Base-by-base conservation (phyloP, 2,113 vertebrate species). In the Vombatus ursinus region DNA sequence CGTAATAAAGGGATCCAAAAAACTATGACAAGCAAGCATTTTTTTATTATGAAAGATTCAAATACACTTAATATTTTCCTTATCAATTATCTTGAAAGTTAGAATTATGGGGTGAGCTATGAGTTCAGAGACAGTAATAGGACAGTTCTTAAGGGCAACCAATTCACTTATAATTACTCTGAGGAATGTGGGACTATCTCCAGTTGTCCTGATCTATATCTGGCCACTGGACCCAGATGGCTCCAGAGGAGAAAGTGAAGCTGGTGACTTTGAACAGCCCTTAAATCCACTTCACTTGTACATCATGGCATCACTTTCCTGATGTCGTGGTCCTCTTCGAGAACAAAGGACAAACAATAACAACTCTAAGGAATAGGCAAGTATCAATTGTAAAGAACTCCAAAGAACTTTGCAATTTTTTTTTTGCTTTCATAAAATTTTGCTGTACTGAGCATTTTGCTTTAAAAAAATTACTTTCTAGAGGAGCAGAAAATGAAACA, bases 21-120 rank as follows among this genome's bases (percentile, higher is more conserved):
- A 92, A 48, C 3, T 89, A 77, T 19, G 1, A 19, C 53, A 93
- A 89, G 44, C 90, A 96, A 96, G 95, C 37, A 28, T 92, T 4
- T 92, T 54, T 50, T 93, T 95, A 28, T 95, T n/a, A 93, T 90
- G 52, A 91, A 95, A 92, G 23, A 96, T 89, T 52, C 2, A 95
- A 95, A 51, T 94, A 95, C 16, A 84, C n/a, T 16, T 26, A 77
- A 90, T 8, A 44, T 93, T 91, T 94, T 11, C 94, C 48, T 26
- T 37, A 11, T 50, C 57, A 94, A 93, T 93, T 92, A 93, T 89
- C 52, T 95, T 95, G 57, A 92, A 92, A 93, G 68, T 8, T 77
- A 57, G 68, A 91, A 77, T 90, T 19, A 48, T 94, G 19, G n/a
- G 10, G 52, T 91, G 37, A 92, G 91, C 44, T n/a, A 49, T 7